Base-by-base conservation (phyloP, 1,140 invertebrate species). In the Drosophila bifasciata region DNA sequence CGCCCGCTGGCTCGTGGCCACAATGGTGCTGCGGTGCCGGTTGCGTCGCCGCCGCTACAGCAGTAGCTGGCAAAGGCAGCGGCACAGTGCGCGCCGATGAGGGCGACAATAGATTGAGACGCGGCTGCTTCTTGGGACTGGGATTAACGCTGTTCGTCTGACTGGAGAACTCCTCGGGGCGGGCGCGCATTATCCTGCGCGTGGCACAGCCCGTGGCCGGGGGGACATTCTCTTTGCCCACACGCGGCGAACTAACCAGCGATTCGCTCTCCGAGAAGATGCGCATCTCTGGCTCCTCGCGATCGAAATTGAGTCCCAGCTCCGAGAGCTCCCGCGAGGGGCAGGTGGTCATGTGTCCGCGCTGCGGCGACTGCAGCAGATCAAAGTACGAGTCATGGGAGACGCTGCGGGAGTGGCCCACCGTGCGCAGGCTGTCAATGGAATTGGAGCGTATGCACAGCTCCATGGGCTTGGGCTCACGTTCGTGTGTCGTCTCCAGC, bases 381-480 rank as follows among this genome's bases (percentile, higher is more conserved):
- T 98, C 97, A 92, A 98, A 98, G 92, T 98, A 98, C 1, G 97
- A 98, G 91, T 98, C 97, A 90, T 98, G 97, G 0, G 97, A 98
- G 0, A 97, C 96, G 1, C 96, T 97, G 52, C 95, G 76, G 23
- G 89, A 91, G 39, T 91, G 91, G 0, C 89, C 91, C 5, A 83
- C 78, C 1, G 89, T 92, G 11, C 91, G 84, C 16, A 92, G 78
- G 55, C 84, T 91, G 46, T 92, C 91, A 6, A 91, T 91, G 2
- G 90, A 91, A 64, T 79, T 91, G 16, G 90, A 89, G 16, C 90
- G 83, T 25, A 91, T 79, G 58, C 90, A 91, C 5, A 91, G 72
- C 43, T 91, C 91, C 81, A 91, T 90, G n/a, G 91, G 89, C 21
- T 91, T 91, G 15, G 81, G 71, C 9, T 89, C 89, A 0, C 68